These are phyloP conservation scores for Troglohyphantes excavatus DNA, from an alignment of 2,888 invertebrate species.

Conservation along the genomic window DNA sequence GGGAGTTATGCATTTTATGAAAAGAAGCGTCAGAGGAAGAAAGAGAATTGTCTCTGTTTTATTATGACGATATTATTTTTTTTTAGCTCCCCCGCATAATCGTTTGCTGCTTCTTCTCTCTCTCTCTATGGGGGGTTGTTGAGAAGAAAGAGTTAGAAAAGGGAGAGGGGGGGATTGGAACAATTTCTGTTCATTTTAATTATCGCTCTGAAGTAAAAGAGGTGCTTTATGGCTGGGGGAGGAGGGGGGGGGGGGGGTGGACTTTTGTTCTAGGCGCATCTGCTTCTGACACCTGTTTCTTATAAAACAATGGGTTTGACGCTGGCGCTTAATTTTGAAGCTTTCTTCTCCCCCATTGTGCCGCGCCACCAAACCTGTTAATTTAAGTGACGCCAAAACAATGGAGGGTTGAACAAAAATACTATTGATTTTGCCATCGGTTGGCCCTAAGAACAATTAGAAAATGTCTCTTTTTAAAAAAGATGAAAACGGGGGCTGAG, in stretches of 20 bases:
- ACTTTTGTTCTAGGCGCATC: constrained; percentile 79
- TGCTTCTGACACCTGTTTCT: constrained; percentile 79
- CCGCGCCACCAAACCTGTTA: constrained; percentile 77
- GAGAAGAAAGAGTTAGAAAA: constrained; percentile 20
- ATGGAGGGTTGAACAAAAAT: constrained; percentile 76
- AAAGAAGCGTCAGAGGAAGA: constrained; percentile 62
- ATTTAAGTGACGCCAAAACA: constrained; percentile 79
- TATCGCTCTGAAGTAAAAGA: constrained; percentile 76
- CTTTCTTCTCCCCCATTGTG: constrained; percentile 72
- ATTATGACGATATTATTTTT: constrained; percentile 73
- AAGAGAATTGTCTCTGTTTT: constrained; percentile 74
- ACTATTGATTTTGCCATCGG: constrained; percentile 79
- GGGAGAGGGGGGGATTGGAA: constrained; percentile 10
- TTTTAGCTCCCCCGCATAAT: constrained; percentile 52
- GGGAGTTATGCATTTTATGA: constrained; percentile 47
- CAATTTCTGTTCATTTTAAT: constrained; percentile 79
- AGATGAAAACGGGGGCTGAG: constrained; percentile 58
- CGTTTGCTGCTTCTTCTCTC: constrained; percentile 48
- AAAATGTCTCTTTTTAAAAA: constrained; percentile 72
- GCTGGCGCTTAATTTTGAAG: constrained; percentile 76
- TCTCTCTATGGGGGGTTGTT: constrained; percentile 31
- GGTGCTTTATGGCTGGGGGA: constrained; percentile 65
- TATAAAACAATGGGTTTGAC: constrained; percentile 78
- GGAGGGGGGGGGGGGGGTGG: constrained; percentile 42
- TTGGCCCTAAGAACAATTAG: constrained; percentile 77